A percentile compares a stretch with the other conserved stretches of the same genome.
Conservation (phyloP, 2,797 vertebrate genomes). For the Peromyscus eremicus region DNA sequence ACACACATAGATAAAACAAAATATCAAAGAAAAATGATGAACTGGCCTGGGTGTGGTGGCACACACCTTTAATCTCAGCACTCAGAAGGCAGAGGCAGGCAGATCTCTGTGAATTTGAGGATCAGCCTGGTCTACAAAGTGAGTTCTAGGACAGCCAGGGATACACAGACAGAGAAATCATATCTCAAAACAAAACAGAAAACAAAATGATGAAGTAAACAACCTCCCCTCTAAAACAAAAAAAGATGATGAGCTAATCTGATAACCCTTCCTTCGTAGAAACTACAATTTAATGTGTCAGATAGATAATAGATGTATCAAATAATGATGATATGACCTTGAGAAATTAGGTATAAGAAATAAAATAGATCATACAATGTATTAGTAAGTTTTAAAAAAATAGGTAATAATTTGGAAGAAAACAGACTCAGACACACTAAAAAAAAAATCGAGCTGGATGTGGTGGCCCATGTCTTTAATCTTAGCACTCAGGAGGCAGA, state of each 20-base stretch:
- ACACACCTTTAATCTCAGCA: background rate
- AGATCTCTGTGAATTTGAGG: background rate
- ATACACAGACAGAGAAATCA: background rate
- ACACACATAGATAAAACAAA: background rate
- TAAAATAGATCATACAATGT: slow-evolving; percentile 8
- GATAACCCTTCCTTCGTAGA: slow-evolving; percentile 23
- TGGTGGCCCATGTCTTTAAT: background rate
- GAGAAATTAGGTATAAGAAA: slow-evolving; percentile 38
- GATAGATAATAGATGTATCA: background rate
- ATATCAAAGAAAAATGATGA: background rate
- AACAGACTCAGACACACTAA: background rate
- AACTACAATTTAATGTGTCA: slow-evolving; percentile 21
- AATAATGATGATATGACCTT: slow-evolving; percentile 5
- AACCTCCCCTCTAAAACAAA: background rate
- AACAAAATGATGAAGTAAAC: background rate
- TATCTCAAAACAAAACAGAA: background rate
- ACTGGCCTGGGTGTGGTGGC: background rate
- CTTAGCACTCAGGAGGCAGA: background rate
- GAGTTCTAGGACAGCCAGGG: background rate
- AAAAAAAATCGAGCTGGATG: background rate
- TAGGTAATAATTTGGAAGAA: background rate
- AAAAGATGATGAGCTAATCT: background rate
- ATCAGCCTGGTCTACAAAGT: background rate
- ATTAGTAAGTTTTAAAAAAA: slow-evolving; percentile 3
- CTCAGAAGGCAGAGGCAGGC: background rate